A percentile compares a stretch with the other conserved stretches of the same genome.
Conservation (phyloP, 2,113 vertebrate species). For the Tursiops truncatus region DNA sequence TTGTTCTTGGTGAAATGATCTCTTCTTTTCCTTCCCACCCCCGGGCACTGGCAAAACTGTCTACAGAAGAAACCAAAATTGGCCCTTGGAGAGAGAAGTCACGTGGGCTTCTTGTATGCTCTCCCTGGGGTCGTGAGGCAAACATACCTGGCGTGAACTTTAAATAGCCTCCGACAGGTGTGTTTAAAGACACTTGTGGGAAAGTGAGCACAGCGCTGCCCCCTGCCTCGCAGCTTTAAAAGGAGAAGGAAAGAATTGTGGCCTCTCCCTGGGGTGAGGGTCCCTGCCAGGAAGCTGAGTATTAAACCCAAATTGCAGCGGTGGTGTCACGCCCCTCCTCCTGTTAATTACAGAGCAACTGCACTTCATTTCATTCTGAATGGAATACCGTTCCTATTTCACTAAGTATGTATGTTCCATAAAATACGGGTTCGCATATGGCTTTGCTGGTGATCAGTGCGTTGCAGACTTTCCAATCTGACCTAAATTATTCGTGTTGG, state of each 20-base stretch:
- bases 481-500: slow-evolving; percentile 83
- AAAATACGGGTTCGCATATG: slow-evolving; percentile 82
- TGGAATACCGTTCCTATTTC: slow-evolving; percentile 74
- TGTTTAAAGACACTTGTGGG: background rate
- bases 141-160: background rate
- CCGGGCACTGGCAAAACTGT: background rate
- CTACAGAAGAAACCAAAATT: background rate
- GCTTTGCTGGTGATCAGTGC: slow-evolving; percentile 75
- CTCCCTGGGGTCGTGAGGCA: background rate
- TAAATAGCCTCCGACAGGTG: background rate
- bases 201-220: background rate
- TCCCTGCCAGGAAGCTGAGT: background rate
- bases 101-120: background rate
- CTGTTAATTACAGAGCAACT: slow-evolving; percentile 70
- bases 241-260: background rate
- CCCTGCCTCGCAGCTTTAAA: background rate
- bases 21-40: background rate
- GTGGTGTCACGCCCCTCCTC: background rate
- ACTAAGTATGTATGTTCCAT: slow-evolving; percentile 83
- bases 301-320: background rate
- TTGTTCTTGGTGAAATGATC: background rate
- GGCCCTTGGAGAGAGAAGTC: background rate
- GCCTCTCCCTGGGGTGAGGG: background rate
- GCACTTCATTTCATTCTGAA: slow-evolving; percentile 74
- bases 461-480: slow-evolving; percentile 73